Conservation (phyloP, 2,113 vertebrate genomes). For the Chrysemys picta region DNA sequence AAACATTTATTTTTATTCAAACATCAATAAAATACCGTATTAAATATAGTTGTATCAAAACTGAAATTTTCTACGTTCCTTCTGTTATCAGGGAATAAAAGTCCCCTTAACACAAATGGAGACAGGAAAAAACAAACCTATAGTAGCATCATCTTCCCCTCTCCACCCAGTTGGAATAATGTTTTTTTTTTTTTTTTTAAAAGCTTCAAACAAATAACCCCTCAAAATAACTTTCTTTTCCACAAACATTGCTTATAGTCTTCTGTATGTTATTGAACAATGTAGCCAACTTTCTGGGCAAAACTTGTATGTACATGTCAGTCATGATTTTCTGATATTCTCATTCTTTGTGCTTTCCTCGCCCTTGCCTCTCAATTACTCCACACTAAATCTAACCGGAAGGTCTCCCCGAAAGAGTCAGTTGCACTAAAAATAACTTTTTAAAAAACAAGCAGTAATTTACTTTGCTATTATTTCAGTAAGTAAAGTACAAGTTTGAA, state of each 20-base stretch:
- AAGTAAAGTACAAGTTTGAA: neutral
- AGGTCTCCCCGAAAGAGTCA: accelerated
- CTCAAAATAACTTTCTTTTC: too few relatives aligned
- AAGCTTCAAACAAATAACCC: too few relatives aligned
- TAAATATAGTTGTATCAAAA: too few relatives aligned
- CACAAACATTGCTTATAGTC: neutral
- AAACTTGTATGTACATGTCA: neutral
- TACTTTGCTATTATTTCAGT: neutral
- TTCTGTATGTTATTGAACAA: accelerated
- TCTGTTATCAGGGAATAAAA: neutral
- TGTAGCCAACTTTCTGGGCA: neutral
- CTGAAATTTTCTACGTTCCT: too few relatives aligned
- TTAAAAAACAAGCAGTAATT: neutral
- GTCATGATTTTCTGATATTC: neutral
- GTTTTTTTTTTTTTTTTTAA: too few relatives aligned
- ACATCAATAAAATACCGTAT: neutral
- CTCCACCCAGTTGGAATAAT: neutral
- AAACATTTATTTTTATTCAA: neutral
- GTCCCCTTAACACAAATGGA: neutral
- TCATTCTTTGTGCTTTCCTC: too few relatives aligned
- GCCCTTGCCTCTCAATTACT: slow-evolving; percentile 1
- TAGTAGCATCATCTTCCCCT: neutral
- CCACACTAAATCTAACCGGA: neutral
- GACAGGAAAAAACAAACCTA: neutral
- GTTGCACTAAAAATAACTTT: neutral